A percentile compares a stretch with the other conserved stretches of the same genome.
These are phyloP conservation scores for Engystomops pustulosus DNA, from an alignment of 2,113 vertebrate species.

Conservation along the genomic window DNA sequence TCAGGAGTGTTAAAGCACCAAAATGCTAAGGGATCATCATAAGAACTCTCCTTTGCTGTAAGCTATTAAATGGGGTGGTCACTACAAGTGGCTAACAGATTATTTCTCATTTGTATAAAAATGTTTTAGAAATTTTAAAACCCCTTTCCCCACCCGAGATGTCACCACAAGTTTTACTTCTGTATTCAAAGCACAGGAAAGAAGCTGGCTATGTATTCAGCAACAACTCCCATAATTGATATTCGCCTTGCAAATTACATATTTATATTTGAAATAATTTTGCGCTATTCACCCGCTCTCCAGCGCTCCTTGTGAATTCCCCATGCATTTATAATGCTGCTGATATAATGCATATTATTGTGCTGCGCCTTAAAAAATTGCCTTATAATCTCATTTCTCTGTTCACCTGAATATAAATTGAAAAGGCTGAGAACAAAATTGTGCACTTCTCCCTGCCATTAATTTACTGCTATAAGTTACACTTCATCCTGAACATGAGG, in stretches of 20 bases:
- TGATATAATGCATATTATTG: slow-evolving; percentile 53
- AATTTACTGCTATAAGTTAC: slow-evolving; percentile 35
- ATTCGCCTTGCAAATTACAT: slow-evolving; percentile 45
- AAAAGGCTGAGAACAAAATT: slow-evolving; percentile 47
- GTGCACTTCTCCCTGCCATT: slow-evolving; percentile 21
- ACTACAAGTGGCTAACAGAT: neutral
- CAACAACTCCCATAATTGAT: slow-evolving; percentile 28
- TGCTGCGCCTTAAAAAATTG: slow-evolving; percentile 33
- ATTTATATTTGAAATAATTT: slow-evolving; percentile 51
- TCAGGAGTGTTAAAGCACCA: no score
- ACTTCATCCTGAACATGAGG: slow-evolving; percentile 5
- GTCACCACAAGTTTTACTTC: neutral
- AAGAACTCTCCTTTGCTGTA: no score
- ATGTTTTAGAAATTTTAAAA: neutral
- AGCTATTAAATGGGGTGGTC: no score
- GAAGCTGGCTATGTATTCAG: neutral
- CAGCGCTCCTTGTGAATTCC: slow-evolving; percentile 23
- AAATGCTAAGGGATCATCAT: no score
- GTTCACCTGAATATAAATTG: slow-evolving; percentile 54
- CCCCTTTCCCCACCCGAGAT: neutral
- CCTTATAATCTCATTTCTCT: slow-evolving; percentile 48
- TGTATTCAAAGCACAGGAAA: neutral
- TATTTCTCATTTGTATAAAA: neutral
- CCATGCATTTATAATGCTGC: slow-evolving; percentile 47
- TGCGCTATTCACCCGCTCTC: slow-evolving; percentile 24